A percentile compares a stretch with the other conserved stretches of the same genome.
Conservation (phyloP, 2,797 vertebrate genomes). For the Hyperoplus lanceolatus region DNA sequence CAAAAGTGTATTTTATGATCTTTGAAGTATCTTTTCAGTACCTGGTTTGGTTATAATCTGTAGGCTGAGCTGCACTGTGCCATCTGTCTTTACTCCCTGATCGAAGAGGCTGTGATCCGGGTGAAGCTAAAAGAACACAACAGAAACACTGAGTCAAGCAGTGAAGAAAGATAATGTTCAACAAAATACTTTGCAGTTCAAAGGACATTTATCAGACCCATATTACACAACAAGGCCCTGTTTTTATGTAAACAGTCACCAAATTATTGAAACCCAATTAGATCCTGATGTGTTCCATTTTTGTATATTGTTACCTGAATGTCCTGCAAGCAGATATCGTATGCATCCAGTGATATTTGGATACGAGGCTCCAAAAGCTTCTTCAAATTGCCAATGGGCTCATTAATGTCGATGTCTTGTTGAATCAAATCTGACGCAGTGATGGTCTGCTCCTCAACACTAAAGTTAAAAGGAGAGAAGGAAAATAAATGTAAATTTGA, state of each 20-base stretch:
- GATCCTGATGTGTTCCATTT: neutral
- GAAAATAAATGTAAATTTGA: neutral
- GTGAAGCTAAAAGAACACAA: slow-evolving; percentile 87
- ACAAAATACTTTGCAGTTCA: neutral
- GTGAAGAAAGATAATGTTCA: neutral
- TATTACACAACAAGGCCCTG: neutral
- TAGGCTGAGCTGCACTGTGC: slow-evolving; percentile 98
- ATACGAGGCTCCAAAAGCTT: slow-evolving; percentile 96
- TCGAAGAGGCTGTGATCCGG: slow-evolving; percentile 98
- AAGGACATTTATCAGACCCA: neutral
- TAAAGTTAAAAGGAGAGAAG: slow-evolving; percentile 55
- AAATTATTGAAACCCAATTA: neutral
- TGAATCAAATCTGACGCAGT: slow-evolving; percentile 95
- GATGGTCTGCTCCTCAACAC: slow-evolving; percentile 96
- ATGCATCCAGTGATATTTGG: slow-evolving; percentile 93
- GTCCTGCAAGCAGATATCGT: slow-evolving; percentile 97
- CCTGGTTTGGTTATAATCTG: slow-evolving; percentile 98
- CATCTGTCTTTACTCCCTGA: slow-evolving; percentile 99
- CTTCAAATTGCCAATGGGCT: slow-evolving; percentile 97
- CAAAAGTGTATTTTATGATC: neutral
- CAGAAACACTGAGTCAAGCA: neutral
- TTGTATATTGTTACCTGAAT: slow-evolving; percentile 89
- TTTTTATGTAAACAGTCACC: neutral
- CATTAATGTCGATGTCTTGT: slow-evolving; percentile 98
- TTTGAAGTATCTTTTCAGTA: slow-evolving; percentile 57